Evolutionary conservation across 2,797 vertebrate genomes (phyloP).

Genomic region (Pangasius larnaudii): DNA sequence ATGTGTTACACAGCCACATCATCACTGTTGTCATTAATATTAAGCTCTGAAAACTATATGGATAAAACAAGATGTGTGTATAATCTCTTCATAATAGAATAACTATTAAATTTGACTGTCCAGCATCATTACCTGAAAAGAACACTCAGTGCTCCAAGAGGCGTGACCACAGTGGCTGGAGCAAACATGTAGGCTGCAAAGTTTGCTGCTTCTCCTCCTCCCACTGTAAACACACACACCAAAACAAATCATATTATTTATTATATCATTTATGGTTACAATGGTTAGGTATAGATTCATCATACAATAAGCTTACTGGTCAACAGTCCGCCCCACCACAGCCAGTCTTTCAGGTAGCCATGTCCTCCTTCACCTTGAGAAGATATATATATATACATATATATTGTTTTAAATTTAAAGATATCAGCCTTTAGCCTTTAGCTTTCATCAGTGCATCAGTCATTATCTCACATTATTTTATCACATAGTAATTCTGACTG

Average conservation of each 20-base stretch:
- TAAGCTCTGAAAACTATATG: neutral
- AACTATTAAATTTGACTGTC: neutral
- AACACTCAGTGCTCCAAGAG: conserved; percentile 90
- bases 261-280: neutral
- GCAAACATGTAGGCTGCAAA: conserved; percentile 94
- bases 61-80: neutral
- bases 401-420: neutral
- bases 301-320: conserved; percentile 83
- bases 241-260: neutral
- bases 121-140: conserved; percentile 80
- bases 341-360: conserved; percentile 90
- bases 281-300: neutral
- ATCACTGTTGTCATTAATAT: neutral
- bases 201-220: conserved; percentile 90
- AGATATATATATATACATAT: conserved; percentile 9
- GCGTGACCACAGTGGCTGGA: conserved; percentile 91
- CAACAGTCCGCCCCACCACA: conserved; percentile 95
- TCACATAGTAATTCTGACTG: neutral
- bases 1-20: neutral
- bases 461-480: neutral
- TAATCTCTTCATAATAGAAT: neutral
- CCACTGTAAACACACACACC: conserved; percentile 78
- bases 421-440: neutral
- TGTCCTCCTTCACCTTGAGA: conserved; percentile 88
- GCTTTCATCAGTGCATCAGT: neutral